Evolutionary conservation across 2,888 invertebrate species (phyloP), one percentile per base, ranked within the genome.

Genomic region (Acronicta aceris): DNA sequence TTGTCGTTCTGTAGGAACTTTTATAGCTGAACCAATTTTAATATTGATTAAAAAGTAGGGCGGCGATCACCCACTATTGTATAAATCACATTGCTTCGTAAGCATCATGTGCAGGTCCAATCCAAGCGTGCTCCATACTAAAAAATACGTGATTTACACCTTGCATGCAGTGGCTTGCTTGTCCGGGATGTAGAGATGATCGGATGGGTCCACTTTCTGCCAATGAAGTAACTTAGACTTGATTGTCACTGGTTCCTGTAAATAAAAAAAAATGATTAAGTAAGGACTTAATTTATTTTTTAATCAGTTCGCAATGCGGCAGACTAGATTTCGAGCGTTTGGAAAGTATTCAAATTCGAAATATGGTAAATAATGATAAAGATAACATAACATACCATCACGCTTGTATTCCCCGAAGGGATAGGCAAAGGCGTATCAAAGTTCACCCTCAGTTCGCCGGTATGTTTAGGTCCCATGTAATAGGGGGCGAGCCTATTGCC

Each of bases 171-270:
- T 75, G 15, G 30, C 65, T 7, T 83, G 73, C 48, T 85, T 84
- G 17, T 79, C 84, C 0, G 91, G 90, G 61, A 89, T 89, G 85
- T 89, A 94, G 40, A 94, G 89, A 1, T 95, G 93, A 70, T 95
- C 95, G 0, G 93, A 90, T 0, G 93, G 87, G 59, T 87, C 81
- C 56, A 94, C 78, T 74, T 90, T 94, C 82, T 92, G 85, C 95
- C 95, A 95, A n/a, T 84, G 88, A 15, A 94, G 82, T 36, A 84
- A 82, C 79, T 95, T 95, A 2, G 94, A 93, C 71, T 91, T 89
- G 63, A 94, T 91, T 5, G 89, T 73, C 48, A 94, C 93, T 36
- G 94, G 93, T 65, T 90, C 86, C 95, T 95, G 89, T 7, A 92
- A 92, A 42, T 30, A 58, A 13, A 62, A 64, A 70, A 15, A 49